A percentile compares a stretch with the other conserved stretches of the same genome.
These are phyloP conservation scores for Isurus oxyrinchus DNA, from an alignment of 2,113 vertebrate genomes.

Conservation along the genomic window DNA sequence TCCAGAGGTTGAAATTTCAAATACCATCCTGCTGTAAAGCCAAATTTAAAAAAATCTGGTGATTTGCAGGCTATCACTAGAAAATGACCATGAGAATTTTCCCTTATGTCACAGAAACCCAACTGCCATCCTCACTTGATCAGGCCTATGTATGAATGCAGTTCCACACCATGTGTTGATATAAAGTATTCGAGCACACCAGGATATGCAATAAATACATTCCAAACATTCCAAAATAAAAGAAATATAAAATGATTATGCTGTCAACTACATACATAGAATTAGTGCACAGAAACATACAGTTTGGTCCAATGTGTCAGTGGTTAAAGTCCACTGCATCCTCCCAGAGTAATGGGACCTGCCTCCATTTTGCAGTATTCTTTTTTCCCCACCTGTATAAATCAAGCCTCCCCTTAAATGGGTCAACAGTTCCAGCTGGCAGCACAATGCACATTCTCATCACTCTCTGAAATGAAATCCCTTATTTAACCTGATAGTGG, in stretches of 20 bases:
- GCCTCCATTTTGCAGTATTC: no score
- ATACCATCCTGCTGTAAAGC: not conserved
- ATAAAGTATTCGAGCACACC: not conserved
- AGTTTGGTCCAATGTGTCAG: not conserved
- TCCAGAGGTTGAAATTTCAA: not conserved
- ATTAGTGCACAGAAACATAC: not conserved
- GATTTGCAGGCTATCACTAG: not conserved
- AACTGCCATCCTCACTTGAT: not conserved
- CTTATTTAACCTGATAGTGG: not conserved
- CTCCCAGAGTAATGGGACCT: not conserved
- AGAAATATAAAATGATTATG: not conserved
- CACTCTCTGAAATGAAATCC: not conserved
- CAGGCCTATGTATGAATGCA: not conserved
- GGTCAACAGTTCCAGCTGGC: not conserved
- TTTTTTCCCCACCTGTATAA: not conserved
- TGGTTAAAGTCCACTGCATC: not conserved
- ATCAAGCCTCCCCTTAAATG: not conserved
- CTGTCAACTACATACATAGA: not conserved
- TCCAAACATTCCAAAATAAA: not conserved
- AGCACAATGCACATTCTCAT: not conserved
- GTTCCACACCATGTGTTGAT: not conserved
- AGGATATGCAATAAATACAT: not conserved
- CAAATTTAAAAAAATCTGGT: not conserved
- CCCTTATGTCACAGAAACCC: not conserved
- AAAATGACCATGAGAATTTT: not conserved